Evolutionary conservation across 2,113 vertebrate species (phyloP).

Genomic region (Lophura nycthemera): DNA sequence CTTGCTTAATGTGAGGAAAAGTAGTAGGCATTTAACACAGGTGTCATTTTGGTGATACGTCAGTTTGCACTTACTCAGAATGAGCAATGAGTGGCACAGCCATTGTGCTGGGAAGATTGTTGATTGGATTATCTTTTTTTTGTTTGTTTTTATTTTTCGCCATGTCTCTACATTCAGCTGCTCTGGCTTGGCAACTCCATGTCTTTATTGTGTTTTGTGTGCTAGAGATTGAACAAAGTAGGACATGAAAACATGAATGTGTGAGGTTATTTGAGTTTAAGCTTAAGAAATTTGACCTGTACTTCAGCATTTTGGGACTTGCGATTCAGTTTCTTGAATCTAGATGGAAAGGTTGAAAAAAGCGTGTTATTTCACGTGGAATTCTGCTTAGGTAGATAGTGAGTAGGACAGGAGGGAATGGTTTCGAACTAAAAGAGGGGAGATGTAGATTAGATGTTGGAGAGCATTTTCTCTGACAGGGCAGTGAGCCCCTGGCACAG

Average conservation of each 20-base stretch:
- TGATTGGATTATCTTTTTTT: neutral
- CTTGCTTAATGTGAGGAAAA: neutral
- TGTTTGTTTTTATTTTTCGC: neutral
- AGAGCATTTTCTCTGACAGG: no score
- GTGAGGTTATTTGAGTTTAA: neutral
- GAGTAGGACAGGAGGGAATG: no score
- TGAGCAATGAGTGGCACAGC: neutral
- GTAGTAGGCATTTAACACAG: neutral
- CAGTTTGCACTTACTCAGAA: neutral
- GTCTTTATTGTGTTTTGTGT: neutral
- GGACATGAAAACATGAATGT: neutral
- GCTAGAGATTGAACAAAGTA: neutral
- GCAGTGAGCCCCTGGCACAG: no score
- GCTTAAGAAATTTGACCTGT: neutral
- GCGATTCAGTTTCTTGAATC: neutral
- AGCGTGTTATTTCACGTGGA: accelerated
- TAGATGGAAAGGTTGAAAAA: neutral
- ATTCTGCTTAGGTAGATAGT: neutral
- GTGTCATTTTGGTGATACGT: neutral
- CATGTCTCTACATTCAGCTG: neutral
- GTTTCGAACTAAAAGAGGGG: no score
- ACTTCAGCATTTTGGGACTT: neutral
- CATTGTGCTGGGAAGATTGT: neutral
- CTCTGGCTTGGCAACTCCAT: neutral
- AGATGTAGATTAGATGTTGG: no score